Evolutionary conservation across 2,113 vertebrate genomes (phyloP).

Genomic region (Sigmodon hispidus): DNA sequence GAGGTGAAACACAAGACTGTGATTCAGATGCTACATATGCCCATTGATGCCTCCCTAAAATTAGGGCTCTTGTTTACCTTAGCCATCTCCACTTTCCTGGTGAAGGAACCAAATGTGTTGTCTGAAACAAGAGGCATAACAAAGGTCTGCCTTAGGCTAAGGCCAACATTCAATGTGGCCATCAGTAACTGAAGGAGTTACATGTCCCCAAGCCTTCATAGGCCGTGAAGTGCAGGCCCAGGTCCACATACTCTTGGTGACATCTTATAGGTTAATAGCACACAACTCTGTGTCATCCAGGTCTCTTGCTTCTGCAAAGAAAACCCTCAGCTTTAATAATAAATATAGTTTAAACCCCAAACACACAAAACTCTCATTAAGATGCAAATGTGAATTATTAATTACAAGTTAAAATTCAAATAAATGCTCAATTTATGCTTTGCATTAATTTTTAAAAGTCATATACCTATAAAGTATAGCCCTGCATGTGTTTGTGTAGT

Average conservation of each 20-base stretch:
- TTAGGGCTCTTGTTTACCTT: neutral
- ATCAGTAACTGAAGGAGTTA: neutral
- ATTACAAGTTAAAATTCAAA: conserved; percentile 39
- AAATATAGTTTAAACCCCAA: conserved; percentile 12
- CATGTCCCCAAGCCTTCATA: neutral
- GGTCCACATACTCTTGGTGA: neutral
- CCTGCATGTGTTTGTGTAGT: neutral
- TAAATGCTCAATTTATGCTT: conserved; percentile 21
- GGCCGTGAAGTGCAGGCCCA: neutral
- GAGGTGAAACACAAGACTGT: neutral
- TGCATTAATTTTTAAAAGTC: conserved; percentile 6
- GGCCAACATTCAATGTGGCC: neutral
- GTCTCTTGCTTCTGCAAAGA: neutral
- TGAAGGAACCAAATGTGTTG: neutral
- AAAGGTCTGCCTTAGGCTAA: neutral
- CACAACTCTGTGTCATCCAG: no score
- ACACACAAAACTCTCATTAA: neutral
- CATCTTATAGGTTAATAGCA: no score
- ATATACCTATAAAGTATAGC: neutral
- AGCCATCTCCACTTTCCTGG: neutral
- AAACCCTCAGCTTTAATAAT: neutral
- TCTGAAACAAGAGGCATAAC: neutral
- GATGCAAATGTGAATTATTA: conserved; percentile 42
- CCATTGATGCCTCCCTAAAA: neutral
- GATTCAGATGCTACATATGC: neutral